Conservation (phyloP, 2,888 invertebrate species). For the Drosophila sordidula region DNA sequence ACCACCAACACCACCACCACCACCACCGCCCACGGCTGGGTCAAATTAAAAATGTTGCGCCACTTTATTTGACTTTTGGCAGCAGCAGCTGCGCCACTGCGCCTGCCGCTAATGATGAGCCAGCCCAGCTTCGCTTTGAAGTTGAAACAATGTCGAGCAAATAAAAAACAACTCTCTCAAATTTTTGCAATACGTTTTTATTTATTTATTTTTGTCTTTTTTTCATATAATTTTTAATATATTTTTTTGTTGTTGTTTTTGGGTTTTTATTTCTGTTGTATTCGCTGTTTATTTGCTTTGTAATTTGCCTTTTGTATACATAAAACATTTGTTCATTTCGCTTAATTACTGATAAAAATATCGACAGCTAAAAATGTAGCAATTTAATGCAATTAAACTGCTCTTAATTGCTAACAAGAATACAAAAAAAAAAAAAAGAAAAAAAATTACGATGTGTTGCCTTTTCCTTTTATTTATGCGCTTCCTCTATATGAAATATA, state of each 20-base stretch:
- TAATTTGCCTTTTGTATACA: constrained; percentile 50
- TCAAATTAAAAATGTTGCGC: constrained; percentile 66
- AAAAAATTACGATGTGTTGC: constrained; percentile 3
- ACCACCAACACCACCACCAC: constrained; percentile 4
- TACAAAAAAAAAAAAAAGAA: constrained; percentile 27
- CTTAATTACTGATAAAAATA: constrained; percentile 65
- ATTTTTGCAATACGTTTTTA: constrained; percentile 52
- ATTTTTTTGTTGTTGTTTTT: constrained; percentile 1
- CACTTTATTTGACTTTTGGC: constrained; percentile 63
- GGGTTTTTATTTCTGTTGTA: constrained; percentile 1
- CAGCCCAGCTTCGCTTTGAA: constrained; percentile 38
- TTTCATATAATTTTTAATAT: constrained; percentile 29
- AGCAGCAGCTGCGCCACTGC: constrained; percentile 21
- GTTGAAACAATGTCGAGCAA: constrained; percentile 1
- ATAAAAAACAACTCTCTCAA: constrained; percentile 8
- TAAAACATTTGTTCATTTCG: constrained; percentile 61
- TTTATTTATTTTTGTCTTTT: constrained; percentile 28
- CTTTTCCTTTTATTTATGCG: constrained; percentile 1
- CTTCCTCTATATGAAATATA: constrained; percentile 27
- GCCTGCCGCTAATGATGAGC: constrained; percentile 33
- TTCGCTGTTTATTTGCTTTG: constrained; percentile 33
- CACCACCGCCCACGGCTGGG: not conserved
- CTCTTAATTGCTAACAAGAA: constrained; percentile 35
- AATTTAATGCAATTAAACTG: constrained; percentile 42
- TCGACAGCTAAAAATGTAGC: constrained; percentile 63